phyloP scores from a whole-genome alignment of 1,140 invertebrate species.

The Delia radicum region DNA sequence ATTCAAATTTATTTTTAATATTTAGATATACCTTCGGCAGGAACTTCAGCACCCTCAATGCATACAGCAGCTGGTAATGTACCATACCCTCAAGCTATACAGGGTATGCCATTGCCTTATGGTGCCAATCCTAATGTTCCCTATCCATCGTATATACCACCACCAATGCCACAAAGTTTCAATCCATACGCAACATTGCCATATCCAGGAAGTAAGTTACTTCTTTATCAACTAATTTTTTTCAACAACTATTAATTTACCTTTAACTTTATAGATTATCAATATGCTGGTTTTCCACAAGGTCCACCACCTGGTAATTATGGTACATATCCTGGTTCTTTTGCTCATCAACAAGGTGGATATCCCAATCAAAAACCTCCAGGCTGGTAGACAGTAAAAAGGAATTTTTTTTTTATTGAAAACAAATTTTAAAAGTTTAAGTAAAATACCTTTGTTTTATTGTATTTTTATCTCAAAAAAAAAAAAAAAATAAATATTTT shows the following conservation, averaged over 20 bases:
- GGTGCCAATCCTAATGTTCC: slow-evolving; percentile 62
- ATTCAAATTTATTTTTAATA: background rate
- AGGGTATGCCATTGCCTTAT: slow-evolving; percentile 80
- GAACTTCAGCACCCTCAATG: slow-evolving; percentile 51
- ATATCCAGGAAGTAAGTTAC: slow-evolving; percentile 66
- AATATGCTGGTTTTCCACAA: slow-evolving; percentile 57
- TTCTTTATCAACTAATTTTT: slow-evolving; percentile 28
- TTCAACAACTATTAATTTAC: background rate
- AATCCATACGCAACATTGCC: slow-evolving; percentile 83
- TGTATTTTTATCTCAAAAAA: no score
- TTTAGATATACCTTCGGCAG: slow-evolving; percentile 31
- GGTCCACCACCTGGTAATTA: slow-evolving; percentile 50
- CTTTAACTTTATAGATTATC: slow-evolving; percentile 40
- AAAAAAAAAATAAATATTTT: background rate
- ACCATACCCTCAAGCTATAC: slow-evolving; percentile 68
- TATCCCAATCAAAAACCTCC: slow-evolving; percentile 55
- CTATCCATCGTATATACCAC: slow-evolving; percentile 70
- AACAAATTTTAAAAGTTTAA: background rate
- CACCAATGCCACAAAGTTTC: slow-evolving; percentile 79
- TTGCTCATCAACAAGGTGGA: slow-evolving; percentile 57
- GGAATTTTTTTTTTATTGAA: background rate
- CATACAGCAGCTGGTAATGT: slow-evolving; percentile 52
- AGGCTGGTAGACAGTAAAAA: slow-evolving; percentile 46
- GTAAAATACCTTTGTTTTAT: background rate
- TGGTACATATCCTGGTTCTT: slow-evolving; percentile 55